These are phyloP conservation scores for Polyommatus icarus DNA, from an alignment of 2,888 invertebrate species.

Conservation along the genomic window DNA sequence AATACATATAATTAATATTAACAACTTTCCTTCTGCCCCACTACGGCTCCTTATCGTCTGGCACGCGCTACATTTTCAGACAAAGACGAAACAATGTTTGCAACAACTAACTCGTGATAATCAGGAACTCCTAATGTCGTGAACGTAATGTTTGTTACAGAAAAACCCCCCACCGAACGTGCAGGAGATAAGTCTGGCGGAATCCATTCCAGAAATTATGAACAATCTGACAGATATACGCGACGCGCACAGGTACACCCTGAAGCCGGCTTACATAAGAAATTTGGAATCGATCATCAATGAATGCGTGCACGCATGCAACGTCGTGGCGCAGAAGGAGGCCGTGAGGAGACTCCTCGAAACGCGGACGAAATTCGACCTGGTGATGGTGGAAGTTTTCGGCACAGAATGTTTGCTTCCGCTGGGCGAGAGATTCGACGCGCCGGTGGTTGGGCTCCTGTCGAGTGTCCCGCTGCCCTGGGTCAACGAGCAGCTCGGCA, in stretches of 20 bases:
- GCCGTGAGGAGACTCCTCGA: conserved; percentile 63
- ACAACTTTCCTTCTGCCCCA: conserved; percentile 24
- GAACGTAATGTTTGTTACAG: conserved; percentile 52
- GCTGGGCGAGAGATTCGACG: conserved; percentile 73
- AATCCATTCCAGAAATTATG: conserved; percentile 70
- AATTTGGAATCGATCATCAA: conserved; percentile 72
- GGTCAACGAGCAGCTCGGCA: conserved; percentile 78
- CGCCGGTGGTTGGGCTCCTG: conserved; percentile 76
- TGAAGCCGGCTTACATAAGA: conserved; percentile 63
- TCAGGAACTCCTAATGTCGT: not conserved
- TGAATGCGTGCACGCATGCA: conserved; percentile 72
- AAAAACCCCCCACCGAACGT: conserved; percentile 67
- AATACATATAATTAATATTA: not conserved
- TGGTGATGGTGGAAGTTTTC: conserved; percentile 76
- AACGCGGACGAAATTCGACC: conserved; percentile 61
- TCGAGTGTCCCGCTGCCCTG: conserved; percentile 79
- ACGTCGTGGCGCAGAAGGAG: conserved; percentile 63
- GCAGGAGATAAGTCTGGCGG: conserved; percentile 71
- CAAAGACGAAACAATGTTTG: conserved; percentile 25
- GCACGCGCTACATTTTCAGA: conserved; percentile 37
- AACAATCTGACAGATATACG: conserved; percentile 65
- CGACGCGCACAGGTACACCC: conserved; percentile 43
- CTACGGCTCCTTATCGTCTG: conserved; percentile 37
- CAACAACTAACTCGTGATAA: not conserved
- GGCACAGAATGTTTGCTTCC: conserved; percentile 81